A percentile compares a stretch with the other conserved stretches of the same genome.
phyloP scores from a whole-genome alignment of 1,140 invertebrate species.

The Brachionus manjavacas region DNA sequence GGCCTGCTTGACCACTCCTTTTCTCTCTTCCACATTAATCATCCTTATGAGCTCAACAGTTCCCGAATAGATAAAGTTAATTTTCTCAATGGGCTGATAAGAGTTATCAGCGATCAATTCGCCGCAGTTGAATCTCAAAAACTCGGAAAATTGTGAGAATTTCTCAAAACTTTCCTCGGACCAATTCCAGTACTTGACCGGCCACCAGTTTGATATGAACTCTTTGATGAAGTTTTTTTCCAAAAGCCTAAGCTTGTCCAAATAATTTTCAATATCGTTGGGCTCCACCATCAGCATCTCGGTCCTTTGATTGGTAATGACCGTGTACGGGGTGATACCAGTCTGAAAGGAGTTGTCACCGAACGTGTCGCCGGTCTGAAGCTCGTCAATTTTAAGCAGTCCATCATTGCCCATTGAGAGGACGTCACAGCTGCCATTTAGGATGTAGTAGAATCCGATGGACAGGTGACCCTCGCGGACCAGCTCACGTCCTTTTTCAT shows the following conservation, averaged over 20 bases:
- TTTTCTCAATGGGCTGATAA: not conserved
- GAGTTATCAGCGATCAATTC: slow-evolving; percentile 4
- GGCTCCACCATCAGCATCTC: slow-evolving; percentile 10
- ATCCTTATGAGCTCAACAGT: not conserved
- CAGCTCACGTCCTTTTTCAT: slow-evolving; percentile 13
- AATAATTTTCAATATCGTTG: slow-evolving; percentile 5
- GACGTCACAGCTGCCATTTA: slow-evolving; percentile 29
- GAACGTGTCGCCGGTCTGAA: slow-evolving; percentile 13
- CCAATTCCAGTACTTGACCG: slow-evolving; percentile 35
- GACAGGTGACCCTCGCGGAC: slow-evolving; percentile 4
- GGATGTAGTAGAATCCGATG: not conserved
- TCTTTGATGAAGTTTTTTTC: slow-evolving; percentile 6
- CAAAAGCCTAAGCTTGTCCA: not conserved
- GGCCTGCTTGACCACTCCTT: not conserved
- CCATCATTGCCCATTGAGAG: slow-evolving; percentile 15
- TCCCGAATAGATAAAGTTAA: not conserved
- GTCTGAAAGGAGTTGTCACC: not conserved
- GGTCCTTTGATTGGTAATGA: slow-evolving; percentile 19
- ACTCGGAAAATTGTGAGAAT: not conserved
- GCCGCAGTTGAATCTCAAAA: not conserved
- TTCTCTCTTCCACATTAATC: not conserved
- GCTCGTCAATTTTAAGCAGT: slow-evolving; percentile 1
- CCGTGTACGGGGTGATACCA: not conserved
- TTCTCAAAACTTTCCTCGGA: not conserved
- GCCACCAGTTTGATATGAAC: slow-evolving; percentile 31